These are phyloP conservation scores for Tinamus major DNA, from an alignment of 2,797 vertebrate genomes.

Conservation along the genomic window DNA sequence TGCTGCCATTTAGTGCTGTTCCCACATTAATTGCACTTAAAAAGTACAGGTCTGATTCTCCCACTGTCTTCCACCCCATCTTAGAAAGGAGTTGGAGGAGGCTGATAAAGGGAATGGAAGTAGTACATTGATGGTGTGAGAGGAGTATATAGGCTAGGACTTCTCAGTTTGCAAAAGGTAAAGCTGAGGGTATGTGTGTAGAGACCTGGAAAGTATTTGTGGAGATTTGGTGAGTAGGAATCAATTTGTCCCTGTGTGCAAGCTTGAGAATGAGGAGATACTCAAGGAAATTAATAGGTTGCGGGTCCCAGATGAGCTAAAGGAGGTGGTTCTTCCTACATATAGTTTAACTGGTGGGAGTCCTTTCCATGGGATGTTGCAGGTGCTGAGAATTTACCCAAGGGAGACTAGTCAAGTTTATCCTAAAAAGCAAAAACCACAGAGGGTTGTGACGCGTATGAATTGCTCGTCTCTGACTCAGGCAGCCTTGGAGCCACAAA, in stretches of 20 bases:
- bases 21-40: too few species aligned
- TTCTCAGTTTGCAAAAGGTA: background rate
- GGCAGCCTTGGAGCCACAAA: background rate
- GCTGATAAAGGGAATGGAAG: background rate
- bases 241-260: background rate
- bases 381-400: background rate
- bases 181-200: background rate
- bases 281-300: background rate
- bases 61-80: background rate
- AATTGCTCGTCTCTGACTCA: background rate
- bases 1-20: background rate
- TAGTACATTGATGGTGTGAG: background rate
- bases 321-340: fast-evolving
- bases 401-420: background rate
- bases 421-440: background rate
- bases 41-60: background rate
- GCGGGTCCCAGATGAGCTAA: background rate
- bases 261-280: background rate
- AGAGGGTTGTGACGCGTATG: background rate
- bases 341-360: background rate
- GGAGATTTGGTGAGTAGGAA: background rate
- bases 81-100: background rate
- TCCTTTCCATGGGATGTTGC: background rate
- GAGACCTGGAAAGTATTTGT: background rate
- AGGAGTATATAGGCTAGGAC: background rate